phyloP scores from a whole-genome alignment of 2,888 invertebrate species.

The Cantharis lateralis region DNA sequence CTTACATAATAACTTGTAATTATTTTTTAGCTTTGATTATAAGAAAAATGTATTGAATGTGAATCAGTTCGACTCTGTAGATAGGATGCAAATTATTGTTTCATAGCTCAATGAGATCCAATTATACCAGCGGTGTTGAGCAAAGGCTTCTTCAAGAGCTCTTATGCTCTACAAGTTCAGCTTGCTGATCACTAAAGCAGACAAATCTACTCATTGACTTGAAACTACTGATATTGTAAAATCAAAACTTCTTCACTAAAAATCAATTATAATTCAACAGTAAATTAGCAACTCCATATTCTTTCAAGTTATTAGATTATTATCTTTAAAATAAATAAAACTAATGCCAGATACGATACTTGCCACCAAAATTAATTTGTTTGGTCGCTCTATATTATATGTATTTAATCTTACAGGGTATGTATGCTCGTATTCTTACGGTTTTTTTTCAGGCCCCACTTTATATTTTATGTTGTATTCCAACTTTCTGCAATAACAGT shows the following conservation, averaged over 20 bases:
- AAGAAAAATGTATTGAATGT: not conserved
- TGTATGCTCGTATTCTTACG: too few species aligned
- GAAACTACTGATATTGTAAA: constrained; percentile 14
- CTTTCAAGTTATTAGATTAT: not conserved
- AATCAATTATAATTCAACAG: not conserved
- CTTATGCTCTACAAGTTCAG: constrained; percentile 23
- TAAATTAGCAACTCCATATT: not conserved
- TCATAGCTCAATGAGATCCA: constrained; percentile 34
- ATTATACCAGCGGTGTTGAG: constrained; percentile 36
- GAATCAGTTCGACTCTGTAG: constrained; percentile 15
- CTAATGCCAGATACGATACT: too few species aligned
- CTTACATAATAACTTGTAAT: too few species aligned
- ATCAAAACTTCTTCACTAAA: constrained; percentile 1
- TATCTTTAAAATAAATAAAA: too few species aligned
- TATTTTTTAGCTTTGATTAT: too few species aligned
- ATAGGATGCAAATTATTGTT: constrained; percentile 26
- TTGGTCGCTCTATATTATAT: too few species aligned
- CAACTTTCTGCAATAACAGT: too few species aligned
- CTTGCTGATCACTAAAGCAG: constrained; percentile 19
- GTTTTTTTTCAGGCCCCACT: too few species aligned
- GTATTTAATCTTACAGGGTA: too few species aligned
- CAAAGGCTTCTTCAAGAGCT: constrained; percentile 34
- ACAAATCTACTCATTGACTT: constrained; percentile 21
- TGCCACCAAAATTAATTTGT: too few species aligned
- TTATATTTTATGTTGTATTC: too few species aligned